Base-by-base conservation (phyloP, 64 coral and sea anemone species). In the Catalaphyllia jardinei region DNA sequence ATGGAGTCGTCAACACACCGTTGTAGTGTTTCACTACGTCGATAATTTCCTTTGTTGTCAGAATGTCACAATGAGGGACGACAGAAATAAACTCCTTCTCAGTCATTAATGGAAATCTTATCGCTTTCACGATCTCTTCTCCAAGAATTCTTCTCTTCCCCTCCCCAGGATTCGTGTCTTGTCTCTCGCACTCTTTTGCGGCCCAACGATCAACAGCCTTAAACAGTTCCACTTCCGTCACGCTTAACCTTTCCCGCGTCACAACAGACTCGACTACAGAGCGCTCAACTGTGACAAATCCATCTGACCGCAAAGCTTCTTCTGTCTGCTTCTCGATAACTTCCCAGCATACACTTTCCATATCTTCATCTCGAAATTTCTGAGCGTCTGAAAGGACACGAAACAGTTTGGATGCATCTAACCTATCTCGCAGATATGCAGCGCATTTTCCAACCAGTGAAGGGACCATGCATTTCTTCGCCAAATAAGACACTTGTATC, bases 101-200 rank as follows among this genome's bases (percentile, higher is more conserved):
- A 62, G 39, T 52, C 71, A 88, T 88, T 16, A 74, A 16, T 54
- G 86, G 86, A 54, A 88, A 88, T 12, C 86, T 42, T 74, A 88
- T 77, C 2, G 59, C 65, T 22, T 62, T 88, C 10, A 60, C 52
- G 8, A 77, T 35, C 8, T 74, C 27, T 8, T 50, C 54, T 15
- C 86, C 86, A 55, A 88, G 42, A 75, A 88, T 28, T 60, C 28
- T 29, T 29, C 86, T 75, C 14, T 74, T 74, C 0, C 8, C 17
- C 12, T 59, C 19, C 14, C 86, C 72, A 33, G 35, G 9, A 4
- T 15, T 62, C 20, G 42, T 31, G 18, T 73, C 50, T 61, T 88
- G 73, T 15, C 73, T 42, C 38, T 27, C 22, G 38, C 24, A 20
- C 33, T 80, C 51, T 27, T 80, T 54, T 31, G 50, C 18, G 22